Conservation (phyloP, 2,797 vertebrate species). For the Bucorvus abyssinicus region DNA sequence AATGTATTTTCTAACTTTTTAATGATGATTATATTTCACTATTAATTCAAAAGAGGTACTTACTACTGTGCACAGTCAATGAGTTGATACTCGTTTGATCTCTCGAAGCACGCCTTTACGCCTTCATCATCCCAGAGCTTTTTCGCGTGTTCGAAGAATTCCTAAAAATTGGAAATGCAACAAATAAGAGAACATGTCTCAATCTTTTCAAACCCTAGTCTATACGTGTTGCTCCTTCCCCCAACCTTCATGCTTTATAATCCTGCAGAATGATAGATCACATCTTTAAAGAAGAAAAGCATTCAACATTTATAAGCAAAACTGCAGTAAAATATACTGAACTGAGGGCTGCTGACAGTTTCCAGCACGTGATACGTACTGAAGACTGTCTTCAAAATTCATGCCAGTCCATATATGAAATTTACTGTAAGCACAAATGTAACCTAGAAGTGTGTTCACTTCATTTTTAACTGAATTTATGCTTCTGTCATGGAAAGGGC, state of each 20-base stretch:
- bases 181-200: constrained; percentile 8
- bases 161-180: constrained; percentile 78
- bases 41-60: constrained; percentile 71
- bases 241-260: background rate
- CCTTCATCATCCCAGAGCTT: constrained; percentile 99
- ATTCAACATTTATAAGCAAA: background rate
- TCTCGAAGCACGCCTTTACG: constrained; percentile 97
- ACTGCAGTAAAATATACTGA: background rate
- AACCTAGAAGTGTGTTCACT: background rate
- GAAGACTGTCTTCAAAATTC: background rate
- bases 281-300: background rate
- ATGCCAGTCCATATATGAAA: background rate
- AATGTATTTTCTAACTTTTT: background rate
- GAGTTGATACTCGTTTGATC: constrained; percentile 97
- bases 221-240: background rate
- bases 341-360: background rate
- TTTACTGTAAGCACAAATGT: background rate
- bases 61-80: constrained; percentile 99
- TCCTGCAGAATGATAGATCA: background rate
- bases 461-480: constrained; percentile 25
- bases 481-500: background rate
- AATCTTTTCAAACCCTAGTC: background rate
- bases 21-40: background rate
- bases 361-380: background rate
- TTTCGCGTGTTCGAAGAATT: constrained; percentile 99